Percentiles rank a stretch among this genome's conserved stretches.
These are phyloP conservation scores for Phymastichus coffea DNA, from an alignment of 1,140 invertebrate genomes.

Conservation along the genomic window DNA sequence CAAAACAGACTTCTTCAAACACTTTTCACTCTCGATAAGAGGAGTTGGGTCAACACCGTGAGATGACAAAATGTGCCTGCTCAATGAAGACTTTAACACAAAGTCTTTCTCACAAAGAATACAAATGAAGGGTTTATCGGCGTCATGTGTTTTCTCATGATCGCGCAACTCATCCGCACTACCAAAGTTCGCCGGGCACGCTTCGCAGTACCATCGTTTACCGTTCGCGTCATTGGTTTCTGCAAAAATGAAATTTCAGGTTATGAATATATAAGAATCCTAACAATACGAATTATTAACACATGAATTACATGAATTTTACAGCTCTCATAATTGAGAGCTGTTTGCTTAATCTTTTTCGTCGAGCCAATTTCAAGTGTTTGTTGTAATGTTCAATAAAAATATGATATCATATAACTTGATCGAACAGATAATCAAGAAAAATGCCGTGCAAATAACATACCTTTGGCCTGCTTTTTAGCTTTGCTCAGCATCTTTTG, in stretches of 20 bases:
- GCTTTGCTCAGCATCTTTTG: slow-evolving; percentile 35
- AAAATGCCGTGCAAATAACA: no score
- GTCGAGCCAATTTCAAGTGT: no score
- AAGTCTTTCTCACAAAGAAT: slow-evolving; percentile 55
- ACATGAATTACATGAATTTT: no score
- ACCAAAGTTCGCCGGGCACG: slow-evolving; percentile 46
- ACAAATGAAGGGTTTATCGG: slow-evolving; percentile 51
- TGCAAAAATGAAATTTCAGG: slow-evolving; percentile 1
- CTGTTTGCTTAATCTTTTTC: no score
- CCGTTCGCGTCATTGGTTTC: slow-evolving; percentile 31
- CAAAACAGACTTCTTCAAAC: slow-evolving; percentile 30
- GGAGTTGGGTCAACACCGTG: slow-evolving; percentile 53
- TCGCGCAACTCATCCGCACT: slow-evolving; percentile 46
- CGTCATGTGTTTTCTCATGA: slow-evolving; percentile 47
- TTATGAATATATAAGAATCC: no score
- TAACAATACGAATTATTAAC: no score
- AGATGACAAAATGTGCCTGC: slow-evolving; percentile 51
- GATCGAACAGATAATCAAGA: no score
- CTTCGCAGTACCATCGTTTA: slow-evolving; percentile 51
- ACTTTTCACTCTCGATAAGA: slow-evolving; percentile 48
- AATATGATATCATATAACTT: no score
- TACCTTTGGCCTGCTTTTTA: slow-evolving; percentile 39
- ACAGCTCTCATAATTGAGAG: no score
- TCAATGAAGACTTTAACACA: slow-evolving; percentile 49
- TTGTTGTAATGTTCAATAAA: no score